Evolutionary conservation across 2,113 vertebrate species (phyloP).

Genomic region (Pterocles burchelli): DNA sequence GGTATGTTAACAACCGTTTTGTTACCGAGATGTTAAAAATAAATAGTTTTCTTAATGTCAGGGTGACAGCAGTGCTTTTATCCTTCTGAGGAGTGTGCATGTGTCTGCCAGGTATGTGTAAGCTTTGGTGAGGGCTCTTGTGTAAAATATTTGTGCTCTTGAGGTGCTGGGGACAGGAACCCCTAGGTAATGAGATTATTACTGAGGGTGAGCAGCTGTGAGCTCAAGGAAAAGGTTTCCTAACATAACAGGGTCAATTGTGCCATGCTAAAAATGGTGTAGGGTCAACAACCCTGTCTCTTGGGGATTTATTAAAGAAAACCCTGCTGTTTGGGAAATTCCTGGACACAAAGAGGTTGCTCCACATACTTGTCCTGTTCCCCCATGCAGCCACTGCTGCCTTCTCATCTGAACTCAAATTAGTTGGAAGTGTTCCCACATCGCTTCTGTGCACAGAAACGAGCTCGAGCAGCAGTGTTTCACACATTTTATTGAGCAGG

Average conservation of each 20-base stretch:
- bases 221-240: neutral
- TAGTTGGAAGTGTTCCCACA: fast-evolving
- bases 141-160: neutral
- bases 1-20: neutral
- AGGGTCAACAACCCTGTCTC: neutral
- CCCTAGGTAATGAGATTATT: neutral
- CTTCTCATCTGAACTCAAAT: neutral
- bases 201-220: neutral
- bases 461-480: neutral
- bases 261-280: too few species aligned
- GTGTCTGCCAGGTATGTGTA: too few species aligned
- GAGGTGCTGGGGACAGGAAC: neutral
- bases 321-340: too few species aligned
- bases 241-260: neutral
- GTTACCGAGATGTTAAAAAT: neutral
- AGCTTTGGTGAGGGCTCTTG: neutral
- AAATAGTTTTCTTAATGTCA: neutral
- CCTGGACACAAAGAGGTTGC: too few species aligned
- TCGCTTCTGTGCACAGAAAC: neutral
- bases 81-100: too few species aligned
- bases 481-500: neutral
- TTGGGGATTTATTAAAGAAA: too few species aligned
- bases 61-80: neutral
- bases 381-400: fast-evolving
- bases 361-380: too few species aligned